Percentiles rank a stretch among this genome's conserved stretches.
Conservation (phyloP, 2,113 vertebrate species). For the Neogale vison region DNA sequence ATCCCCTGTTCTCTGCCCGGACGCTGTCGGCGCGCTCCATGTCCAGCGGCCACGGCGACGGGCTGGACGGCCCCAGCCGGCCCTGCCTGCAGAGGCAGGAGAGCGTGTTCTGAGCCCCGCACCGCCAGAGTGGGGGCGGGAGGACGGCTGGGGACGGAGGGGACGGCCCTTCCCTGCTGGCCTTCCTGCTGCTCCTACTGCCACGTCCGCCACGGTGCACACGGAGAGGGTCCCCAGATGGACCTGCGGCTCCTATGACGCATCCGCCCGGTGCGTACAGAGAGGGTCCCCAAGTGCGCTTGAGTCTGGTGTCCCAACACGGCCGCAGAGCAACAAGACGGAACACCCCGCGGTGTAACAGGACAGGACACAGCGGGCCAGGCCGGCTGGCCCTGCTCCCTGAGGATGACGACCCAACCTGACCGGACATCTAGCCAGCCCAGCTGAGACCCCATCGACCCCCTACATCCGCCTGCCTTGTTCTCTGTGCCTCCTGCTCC, state of each 20-base stretch:
- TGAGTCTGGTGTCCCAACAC: not conserved
- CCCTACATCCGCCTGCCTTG: no score
- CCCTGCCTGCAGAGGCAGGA: constrained; percentile 73
- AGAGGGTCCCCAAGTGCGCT: not conserved
- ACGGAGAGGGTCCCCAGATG: rapidly evolving
- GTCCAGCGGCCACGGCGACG: constrained; percentile 72
- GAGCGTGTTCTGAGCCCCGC: constrained; percentile 80
- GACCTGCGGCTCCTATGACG: no score
- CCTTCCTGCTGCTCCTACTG: no score
- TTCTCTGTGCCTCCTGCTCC: not conserved
- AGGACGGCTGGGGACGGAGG: no score
- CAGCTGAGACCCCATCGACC: rapidly evolving
- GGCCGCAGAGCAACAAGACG: no score
- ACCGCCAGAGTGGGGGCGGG: rapidly evolving
- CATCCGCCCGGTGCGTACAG: no score
- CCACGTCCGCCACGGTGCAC: rapidly evolving
- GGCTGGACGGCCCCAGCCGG: not conserved
- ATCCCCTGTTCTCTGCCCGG: constrained; percentile 85
- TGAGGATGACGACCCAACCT: not conserved
- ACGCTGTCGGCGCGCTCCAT: constrained; percentile 70
- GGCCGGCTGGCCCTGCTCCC: not conserved
- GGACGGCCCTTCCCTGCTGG: rapidly evolving
- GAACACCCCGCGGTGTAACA: not conserved
- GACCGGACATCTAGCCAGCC: not conserved
- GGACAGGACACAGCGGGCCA: rapidly evolving